A percentile compares a stretch with the other conserved stretches of the same genome.
Evolutionary conservation across 2,113 vertebrate genomes (phyloP).

Genomic region (Barnardius zonarius): DNA sequence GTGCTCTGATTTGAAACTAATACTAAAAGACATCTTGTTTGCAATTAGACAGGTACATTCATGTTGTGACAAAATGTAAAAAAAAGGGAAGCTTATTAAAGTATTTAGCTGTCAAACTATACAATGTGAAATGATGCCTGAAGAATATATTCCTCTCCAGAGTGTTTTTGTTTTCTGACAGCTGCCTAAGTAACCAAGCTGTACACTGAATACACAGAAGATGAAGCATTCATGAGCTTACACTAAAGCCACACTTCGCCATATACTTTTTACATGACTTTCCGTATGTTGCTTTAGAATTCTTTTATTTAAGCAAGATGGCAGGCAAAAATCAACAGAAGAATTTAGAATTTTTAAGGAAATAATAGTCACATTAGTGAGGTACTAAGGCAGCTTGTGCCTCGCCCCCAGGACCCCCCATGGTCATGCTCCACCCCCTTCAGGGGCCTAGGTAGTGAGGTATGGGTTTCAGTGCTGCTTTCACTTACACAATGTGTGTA

Average conservation of each 20-base stretch:
- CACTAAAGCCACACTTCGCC: not conserved
- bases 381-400: not conserved
- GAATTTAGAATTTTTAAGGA: not conserved
- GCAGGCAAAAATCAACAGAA: not conserved
- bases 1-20: not conserved
- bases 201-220: not conserved
- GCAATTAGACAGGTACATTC: not conserved
- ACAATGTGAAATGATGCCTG: not conserved
- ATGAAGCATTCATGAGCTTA: not conserved
- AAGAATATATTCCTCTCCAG: not conserved
- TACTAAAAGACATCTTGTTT: not conserved
- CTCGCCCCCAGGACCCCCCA: fast-evolving
- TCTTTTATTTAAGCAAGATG: not conserved
- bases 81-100: not conserved
- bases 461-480: not conserved
- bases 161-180: not conserved
- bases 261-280: not conserved
- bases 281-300: not conserved
- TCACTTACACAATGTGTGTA: fast-evolving
- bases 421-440: not conserved
- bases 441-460: fast-evolving
- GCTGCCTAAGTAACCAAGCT: not conserved
- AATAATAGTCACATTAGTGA: not conserved
- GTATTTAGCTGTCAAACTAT: not conserved
- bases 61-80: not conserved